phyloP scores from a whole-genome alignment of 1,140 invertebrate species.

The Leptopilina clavipes region DNA sequence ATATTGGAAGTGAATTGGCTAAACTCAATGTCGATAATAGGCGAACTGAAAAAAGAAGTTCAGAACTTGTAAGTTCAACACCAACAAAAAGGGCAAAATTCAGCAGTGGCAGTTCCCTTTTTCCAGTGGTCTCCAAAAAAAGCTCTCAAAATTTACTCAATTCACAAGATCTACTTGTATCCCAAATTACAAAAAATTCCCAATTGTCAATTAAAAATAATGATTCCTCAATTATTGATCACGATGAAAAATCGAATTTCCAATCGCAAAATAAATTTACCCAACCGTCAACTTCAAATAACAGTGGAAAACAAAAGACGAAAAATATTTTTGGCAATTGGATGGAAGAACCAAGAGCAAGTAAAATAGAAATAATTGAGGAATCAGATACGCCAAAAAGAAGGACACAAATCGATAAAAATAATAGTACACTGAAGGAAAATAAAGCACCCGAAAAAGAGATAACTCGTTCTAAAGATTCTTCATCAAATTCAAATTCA shows the following conservation, averaged over 20 bases:
- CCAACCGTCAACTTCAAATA: background rate
- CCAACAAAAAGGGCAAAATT: background rate
- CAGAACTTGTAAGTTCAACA: background rate
- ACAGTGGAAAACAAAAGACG: background rate
- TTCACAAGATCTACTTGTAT: background rate
- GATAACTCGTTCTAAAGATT: background rate
- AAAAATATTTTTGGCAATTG: background rate
- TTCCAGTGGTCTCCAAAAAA: background rate
- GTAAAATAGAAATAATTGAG: background rate
- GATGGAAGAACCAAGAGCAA: background rate
- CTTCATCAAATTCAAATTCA: too few relatives aligned
- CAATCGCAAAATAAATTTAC: background rate
- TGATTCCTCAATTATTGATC: background rate
- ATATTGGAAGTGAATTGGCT: background rate
- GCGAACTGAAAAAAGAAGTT: background rate
- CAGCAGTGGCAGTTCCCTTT: background rate
- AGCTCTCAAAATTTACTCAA: background rate
- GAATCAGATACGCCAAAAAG: background rate
- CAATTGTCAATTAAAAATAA: background rate
- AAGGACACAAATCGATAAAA: background rate
- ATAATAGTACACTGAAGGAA: background rate
- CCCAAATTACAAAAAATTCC: background rate
- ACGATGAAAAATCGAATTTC: background rate
- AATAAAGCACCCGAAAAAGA: background rate
- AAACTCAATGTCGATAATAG: background rate